phyloP scores from a whole-genome alignment of 2,888 invertebrate species.

The Volucella bombylans region DNA sequence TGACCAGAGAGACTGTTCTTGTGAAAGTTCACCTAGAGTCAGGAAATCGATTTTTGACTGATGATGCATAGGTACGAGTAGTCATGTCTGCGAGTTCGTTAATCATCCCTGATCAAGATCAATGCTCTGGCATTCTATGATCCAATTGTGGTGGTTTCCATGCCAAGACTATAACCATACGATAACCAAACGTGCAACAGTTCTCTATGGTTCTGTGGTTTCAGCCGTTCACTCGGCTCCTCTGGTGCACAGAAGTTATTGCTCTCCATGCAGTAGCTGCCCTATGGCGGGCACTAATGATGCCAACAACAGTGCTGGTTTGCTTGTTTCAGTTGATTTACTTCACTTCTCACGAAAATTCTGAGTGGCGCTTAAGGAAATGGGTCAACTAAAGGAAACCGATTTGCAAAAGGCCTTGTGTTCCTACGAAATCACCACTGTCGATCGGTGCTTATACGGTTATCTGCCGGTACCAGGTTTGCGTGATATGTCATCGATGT shows the following conservation, averaged over 20 bases:
- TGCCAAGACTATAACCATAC: too few relatives aligned
- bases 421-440: slow-evolving; percentile 1
- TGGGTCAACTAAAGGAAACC: slow-evolving; percentile 40
- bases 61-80: slow-evolving; percentile 20
- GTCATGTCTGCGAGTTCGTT: slow-evolving; percentile 12
- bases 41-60: slow-evolving; percentile 64
- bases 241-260: slow-evolving; percentile 18
- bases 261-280: slow-evolving; percentile 15
- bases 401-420: background rate
- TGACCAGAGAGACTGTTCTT: slow-evolving; percentile 25
- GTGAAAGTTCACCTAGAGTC: slow-evolving; percentile 61
- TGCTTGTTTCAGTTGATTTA: slow-evolving; percentile 7
- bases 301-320: slow-evolving; percentile 6
- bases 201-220: too few relatives aligned
- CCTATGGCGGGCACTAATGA: slow-evolving; percentile 25
- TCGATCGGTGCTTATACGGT: slow-evolving; percentile 28
- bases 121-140: slow-evolving; percentile 45
- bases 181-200: too few relatives aligned
- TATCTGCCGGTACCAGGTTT: slow-evolving; percentile 16
- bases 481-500: background rate
- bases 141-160: background rate
- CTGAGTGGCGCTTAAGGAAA: slow-evolving; percentile 10
- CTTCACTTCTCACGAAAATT: background rate
- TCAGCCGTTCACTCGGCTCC: too few relatives aligned
- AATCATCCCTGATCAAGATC: slow-evolving; percentile 48